phyloP scores from a whole-genome alignment of 2,888 invertebrate species.

The Drosophila kambysellisi region DNA sequence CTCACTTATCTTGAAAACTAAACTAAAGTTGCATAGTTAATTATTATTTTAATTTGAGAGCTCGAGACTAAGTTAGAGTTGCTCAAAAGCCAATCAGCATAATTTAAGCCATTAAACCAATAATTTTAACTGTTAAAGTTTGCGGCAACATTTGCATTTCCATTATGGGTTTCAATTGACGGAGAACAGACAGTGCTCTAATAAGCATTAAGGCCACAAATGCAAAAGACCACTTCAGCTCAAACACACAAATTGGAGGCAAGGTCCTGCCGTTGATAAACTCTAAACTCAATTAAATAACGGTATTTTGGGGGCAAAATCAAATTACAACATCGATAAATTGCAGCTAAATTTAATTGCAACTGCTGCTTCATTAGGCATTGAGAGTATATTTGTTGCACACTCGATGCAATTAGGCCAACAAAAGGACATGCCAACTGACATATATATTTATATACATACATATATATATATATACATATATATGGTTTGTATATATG shows the following conservation, averaged over 20 bases:
- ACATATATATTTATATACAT: not conserved
- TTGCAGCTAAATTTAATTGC: constrained; percentile 41
- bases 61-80: not conserved
- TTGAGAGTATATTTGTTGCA: constrained; percentile 45
- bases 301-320: constrained; percentile 24
- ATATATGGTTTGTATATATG: not conserved
- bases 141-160: not conserved
- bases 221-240: constrained; percentile 6
- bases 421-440: constrained; percentile 41
- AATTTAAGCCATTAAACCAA: not conserved
- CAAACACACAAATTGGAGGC: not conserved
- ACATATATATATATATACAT: constrained; percentile 1
- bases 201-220: not conserved
- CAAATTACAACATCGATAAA: constrained; percentile 43
- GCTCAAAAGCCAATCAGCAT: not conserved
- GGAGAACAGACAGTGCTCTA: not conserved
- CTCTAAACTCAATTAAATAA: constrained; percentile 34
- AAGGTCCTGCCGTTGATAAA: constrained; percentile 6
- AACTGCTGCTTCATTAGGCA: constrained; percentile 53
- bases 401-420: constrained; percentile 59
- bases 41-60: not conserved
- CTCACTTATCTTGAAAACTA: not conserved
- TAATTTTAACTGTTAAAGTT: not conserved
- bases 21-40: not conserved
- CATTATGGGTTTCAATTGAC: not conserved